These are phyloP conservation scores for Plagodis dolabraria DNA, from an alignment of 2,888 invertebrate species.

Conservation along the genomic window DNA sequence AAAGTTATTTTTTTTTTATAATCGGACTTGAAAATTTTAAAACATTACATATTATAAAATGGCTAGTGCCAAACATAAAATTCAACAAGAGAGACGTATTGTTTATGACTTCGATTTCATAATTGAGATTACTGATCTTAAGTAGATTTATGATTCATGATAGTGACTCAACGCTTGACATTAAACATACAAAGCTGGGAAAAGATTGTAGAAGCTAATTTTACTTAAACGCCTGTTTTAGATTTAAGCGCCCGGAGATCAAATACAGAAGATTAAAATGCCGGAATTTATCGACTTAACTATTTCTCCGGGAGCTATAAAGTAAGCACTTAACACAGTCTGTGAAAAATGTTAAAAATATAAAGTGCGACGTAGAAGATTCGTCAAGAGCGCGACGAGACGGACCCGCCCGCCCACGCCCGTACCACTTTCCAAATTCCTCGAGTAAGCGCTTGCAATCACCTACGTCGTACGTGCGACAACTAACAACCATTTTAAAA, in stretches of 20 bases:
- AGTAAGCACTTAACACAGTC: constrained; percentile 49
- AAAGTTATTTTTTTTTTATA: constrained; percentile 14
- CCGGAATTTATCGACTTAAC: constrained; percentile 20
- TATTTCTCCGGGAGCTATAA: constrained; percentile 41
- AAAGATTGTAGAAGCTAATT: constrained; percentile 9
- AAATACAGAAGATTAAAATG: constrained; percentile 7
- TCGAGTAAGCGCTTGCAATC: constrained; percentile 79
- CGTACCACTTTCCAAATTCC: constrained; percentile 84
- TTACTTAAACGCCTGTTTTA: constrained; percentile 4
- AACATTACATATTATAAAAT: background rate
- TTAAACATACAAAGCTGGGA: constrained; percentile 12
- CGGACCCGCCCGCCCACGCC: constrained; percentile 80
- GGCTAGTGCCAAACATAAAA: constrained; percentile 8
- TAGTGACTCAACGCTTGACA: constrained; percentile 23
- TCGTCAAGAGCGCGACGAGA: constrained; percentile 71
- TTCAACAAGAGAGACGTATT: constrained; percentile 5
- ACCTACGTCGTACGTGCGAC: constrained; percentile 69
- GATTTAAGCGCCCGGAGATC: constrained; percentile 9
- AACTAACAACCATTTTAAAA: constrained; percentile 57
- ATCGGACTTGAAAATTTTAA: background rate
- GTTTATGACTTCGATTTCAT: constrained; percentile 23
- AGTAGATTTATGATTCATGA: constrained; percentile 27
- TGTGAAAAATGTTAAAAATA: constrained; percentile 75
- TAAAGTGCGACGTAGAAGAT: constrained; percentile 76
- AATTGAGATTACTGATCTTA: constrained; percentile 20